A percentile compares a stretch with the other conserved stretches of the same genome.
Evolutionary conservation across 2,113 vertebrate genomes (phyloP).

Genomic region (Leptodactylus fuscus): DNA sequence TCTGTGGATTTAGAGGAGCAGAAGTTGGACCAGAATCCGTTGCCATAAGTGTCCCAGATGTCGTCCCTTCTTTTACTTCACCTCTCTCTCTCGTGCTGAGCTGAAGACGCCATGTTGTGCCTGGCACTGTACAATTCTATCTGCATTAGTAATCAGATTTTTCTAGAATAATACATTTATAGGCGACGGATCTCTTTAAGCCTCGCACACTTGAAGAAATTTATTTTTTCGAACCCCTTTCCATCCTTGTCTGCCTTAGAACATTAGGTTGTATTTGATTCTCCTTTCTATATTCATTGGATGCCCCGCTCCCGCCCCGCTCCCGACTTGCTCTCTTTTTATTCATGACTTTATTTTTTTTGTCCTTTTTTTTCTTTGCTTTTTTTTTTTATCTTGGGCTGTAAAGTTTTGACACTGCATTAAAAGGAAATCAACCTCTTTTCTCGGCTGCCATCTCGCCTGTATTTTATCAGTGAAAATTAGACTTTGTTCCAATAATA

Average conservation of each 20-base stretch:
- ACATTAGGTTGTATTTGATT: background rate
- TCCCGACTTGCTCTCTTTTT: background rate
- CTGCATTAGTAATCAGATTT: background rate
- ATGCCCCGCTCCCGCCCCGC: background rate
- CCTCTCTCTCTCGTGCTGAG: too few relatives aligned
- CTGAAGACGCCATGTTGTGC: too few relatives aligned
- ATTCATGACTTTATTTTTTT: background rate
- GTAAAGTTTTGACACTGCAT: background rate
- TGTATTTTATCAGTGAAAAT: background rate
- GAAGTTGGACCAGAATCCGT: too few relatives aligned
- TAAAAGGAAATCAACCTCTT: background rate
- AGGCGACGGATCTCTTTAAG: background rate
- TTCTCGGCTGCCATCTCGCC: background rate
- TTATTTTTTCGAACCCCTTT: background rate
- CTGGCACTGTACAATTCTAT: background rate
- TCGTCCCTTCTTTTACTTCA: too few relatives aligned
- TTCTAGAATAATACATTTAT: background rate
- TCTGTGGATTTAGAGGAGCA: too few relatives aligned
- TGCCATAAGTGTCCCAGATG: too few relatives aligned
- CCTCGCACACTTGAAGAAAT: background rate
- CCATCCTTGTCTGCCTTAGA: background rate
- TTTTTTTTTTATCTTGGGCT: background rate
- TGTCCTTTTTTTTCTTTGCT: background rate
- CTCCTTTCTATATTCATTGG: background rate
- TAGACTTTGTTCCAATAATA: conserved; percentile 8